Conservation (phyloP, 2,888 invertebrate species). For the Mystacides longicornis region DNA sequence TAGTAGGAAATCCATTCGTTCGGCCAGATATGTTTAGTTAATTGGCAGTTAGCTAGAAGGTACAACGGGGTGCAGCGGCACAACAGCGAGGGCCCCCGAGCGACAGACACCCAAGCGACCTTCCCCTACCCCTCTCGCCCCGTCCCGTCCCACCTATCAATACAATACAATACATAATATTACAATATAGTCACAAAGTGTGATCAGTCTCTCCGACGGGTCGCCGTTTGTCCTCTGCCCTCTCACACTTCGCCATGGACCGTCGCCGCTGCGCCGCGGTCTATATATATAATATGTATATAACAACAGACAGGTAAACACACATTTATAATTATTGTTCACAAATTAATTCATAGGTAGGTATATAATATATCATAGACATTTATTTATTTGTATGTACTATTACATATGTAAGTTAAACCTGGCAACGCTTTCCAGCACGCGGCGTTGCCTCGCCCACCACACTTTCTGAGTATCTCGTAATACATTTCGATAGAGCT, state of each 20-base stretch:
- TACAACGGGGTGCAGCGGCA: constrained; percentile 30
- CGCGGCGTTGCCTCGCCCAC: constrained; percentile 10
- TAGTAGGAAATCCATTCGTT: constrained; percentile 23
- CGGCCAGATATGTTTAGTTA: constrained; percentile 27
- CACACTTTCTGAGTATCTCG: constrained; percentile 6
- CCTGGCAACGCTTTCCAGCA: constrained; percentile 3
- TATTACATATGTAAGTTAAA: constrained; percentile 7
- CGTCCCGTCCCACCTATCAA: constrained; percentile 9
- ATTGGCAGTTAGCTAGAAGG: constrained; percentile 44
- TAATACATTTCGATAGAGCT: too few species aligned
- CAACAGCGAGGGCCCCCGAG: constrained; percentile 15
- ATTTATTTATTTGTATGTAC: neutral
- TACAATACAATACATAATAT: constrained; percentile 17
- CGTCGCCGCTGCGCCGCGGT: neutral
- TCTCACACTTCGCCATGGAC: neutral
- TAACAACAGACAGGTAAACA: constrained; percentile 1
- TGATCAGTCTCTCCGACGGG: neutral
- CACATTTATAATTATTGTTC: neutral
- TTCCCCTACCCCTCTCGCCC: too few species aligned
- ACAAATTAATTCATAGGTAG: neutral
- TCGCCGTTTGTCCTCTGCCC: neutral
- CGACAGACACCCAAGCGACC: constrained; percentile 23
- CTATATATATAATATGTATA: too few species aligned
- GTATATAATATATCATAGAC: constrained; percentile 1
- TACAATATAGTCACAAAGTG: neutral